Base-by-base conservation (phyloP, 2,888 invertebrate species). In the Nephrotoma flavescens region DNA sequence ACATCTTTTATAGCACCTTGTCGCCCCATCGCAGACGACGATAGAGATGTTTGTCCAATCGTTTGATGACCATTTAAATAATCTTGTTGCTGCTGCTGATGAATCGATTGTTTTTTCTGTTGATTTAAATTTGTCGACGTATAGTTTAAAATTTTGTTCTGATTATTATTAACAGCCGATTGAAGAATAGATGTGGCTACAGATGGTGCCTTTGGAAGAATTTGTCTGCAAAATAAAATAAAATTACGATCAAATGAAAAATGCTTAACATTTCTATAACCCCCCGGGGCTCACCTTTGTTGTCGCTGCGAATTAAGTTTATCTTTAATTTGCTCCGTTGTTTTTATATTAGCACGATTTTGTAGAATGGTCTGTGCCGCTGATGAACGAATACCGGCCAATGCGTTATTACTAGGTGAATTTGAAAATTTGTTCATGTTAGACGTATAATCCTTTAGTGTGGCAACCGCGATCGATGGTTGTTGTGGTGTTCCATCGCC, bases 1-100 rank as follows among this genome's bases (percentile, higher is more conserved):
- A 96, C 96, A 90, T 97, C 96, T 87, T 96, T 94, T n/a, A 95
- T 95, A 0, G 95, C 94, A 0, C 96, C 95, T 89, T 96, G 96
- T 0, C 95, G 92, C 0, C 95, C 95, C 86, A 87, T 44, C 86
- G 87, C 87, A 9, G 85, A 15, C 41, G 86, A 86, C 11, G 42
- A 47, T 85, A 44, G 15, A 9, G 85, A 71, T 9, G 71, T 2
- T 31, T 19, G 31, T 4, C 31, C 4, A 31, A 31, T 71, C 11
- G 45, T 4, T 47, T 86, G 88, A 86, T 89, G 89, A 11, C 89
- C 89, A 87, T 89, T 89, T 86, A 89, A 88, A 88, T 89, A 88
- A 86, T 89, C 89, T 89, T 0, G 88, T 86, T 86, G 89, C 89
- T 85, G 90, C 90, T 3, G 89, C 89, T 9, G 90, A 89, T 7